These are phyloP conservation scores for Enoplosus armatus DNA, from an alignment of 2,797 vertebrate species.

Conservation along the genomic window DNA sequence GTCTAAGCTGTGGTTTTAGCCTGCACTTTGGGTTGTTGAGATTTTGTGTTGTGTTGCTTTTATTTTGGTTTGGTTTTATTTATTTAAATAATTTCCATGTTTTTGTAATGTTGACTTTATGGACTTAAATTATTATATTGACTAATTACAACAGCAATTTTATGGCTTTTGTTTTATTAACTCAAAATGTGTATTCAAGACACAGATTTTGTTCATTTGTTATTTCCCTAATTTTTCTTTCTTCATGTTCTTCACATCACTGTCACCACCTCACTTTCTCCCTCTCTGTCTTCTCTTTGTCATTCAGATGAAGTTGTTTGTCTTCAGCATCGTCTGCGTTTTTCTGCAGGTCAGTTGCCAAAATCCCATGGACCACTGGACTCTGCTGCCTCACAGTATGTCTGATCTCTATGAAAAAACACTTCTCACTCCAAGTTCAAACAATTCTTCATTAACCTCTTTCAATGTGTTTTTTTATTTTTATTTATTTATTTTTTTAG, in stretches of 20 bases:
- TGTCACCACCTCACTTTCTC: not conserved
- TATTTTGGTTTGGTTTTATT: not conserved
- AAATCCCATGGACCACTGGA: constrained; percentile 67
- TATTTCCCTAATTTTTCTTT: not conserved
- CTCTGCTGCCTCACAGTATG: constrained; percentile 78
- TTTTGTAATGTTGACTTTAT: not conserved
- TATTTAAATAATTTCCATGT: not conserved
- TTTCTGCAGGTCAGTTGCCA: constrained; percentile 46
- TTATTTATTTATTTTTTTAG: too few relatives aligned
- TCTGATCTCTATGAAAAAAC: constrained; percentile 7
- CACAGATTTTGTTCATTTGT: not conserved
- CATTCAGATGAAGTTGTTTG: constrained; percentile 74
- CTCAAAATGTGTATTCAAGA: not conserved
- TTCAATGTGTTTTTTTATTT: constrained; percentile 18
- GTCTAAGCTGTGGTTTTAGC: not conserved
- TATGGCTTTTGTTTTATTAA: not conserved
- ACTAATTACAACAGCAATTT: not conserved
- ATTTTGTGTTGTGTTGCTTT: not conserved
- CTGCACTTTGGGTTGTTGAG: not conserved
- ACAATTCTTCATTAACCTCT: not conserved
- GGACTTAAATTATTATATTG: not conserved
- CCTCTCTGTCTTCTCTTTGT: constrained; percentile 8
- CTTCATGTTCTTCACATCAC: not conserved
- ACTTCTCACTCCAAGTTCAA: not conserved
- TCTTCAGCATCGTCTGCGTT: constrained; percentile 51